These are phyloP conservation scores for Thripadectes ignobilis DNA, from an alignment of 2,797 vertebrate genomes.

Conservation along the genomic window DNA sequence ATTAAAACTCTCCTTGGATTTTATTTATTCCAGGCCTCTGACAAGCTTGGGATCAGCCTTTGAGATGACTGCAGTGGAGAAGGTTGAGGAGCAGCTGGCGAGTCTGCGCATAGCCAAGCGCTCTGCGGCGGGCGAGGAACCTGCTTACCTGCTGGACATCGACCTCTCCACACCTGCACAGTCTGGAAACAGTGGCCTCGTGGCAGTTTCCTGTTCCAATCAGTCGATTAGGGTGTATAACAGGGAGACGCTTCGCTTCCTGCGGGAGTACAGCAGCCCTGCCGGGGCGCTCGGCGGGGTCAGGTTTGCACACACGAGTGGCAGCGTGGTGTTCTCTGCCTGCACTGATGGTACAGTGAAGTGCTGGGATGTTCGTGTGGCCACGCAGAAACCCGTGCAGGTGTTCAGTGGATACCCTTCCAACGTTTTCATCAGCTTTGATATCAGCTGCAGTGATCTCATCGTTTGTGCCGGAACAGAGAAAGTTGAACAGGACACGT, in stretches of 20 bases:
- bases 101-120: slow-evolving; percentile 80
- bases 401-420: slow-evolving; percentile 81
- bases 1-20: neutral
- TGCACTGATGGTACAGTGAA: slow-evolving; percentile 82
- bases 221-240: slow-evolving; percentile 80
- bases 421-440: slow-evolving; percentile 86
- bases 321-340: slow-evolving; percentile 80
- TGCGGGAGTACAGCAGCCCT: slow-evolving; percentile 73
- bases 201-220: slow-evolving; percentile 86
- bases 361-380: slow-evolving; percentile 85
- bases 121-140: slow-evolving; percentile 65
- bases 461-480: slow-evolving; percentile 92
- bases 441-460: slow-evolving; percentile 82
- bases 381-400: slow-evolving; percentile 72
- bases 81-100: slow-evolving; percentile 80
- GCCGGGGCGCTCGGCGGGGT: slow-evolving; percentile 77
- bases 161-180: slow-evolving; percentile 42
- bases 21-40: slow-evolving; percentile 55
- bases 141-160: slow-evolving; percentile 86
- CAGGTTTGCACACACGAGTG: slow-evolving; percentile 73
- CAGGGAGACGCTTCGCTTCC: slow-evolving; percentile 76
- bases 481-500: slow-evolving; percentile 82
- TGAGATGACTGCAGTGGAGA: slow-evolving; percentile 77
- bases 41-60: neutral
- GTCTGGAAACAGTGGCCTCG: slow-evolving; percentile 7